phyloP scores from a whole-genome alignment of 2,888 invertebrate species.

The Germaria angustata region DNA sequence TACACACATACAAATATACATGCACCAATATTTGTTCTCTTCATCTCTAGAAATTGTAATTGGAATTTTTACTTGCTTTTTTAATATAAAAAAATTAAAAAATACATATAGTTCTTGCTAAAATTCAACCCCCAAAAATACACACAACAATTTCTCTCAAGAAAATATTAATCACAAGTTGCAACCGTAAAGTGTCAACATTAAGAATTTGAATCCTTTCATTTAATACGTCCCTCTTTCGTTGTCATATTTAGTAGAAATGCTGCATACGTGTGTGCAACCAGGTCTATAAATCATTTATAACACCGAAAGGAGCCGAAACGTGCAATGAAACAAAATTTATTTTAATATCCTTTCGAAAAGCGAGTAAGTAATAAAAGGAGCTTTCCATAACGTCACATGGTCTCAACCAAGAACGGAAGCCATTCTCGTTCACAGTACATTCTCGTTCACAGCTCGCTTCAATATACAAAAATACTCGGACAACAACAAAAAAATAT shows the following conservation, averaged over 20 bases:
- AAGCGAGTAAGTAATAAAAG: neutral
- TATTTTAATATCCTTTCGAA: constrained; percentile 26
- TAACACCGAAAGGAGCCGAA: constrained; percentile 19
- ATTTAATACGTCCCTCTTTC: neutral
- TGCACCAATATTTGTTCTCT: neutral
- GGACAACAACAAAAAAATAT: constrained; percentile 50
- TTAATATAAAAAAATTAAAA: neutral
- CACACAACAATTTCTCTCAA: neutral
- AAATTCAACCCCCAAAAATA: constrained; percentile 16
- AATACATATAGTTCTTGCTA: neutral
- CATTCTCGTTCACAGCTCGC: neutral
- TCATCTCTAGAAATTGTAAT: constrained; percentile 1
- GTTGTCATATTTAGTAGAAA: neutral
- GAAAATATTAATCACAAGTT: neutral
- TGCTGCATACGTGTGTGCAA: constrained; percentile 21
- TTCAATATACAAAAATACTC: neutral
- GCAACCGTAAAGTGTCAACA: constrained; percentile 1
- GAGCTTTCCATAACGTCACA: constrained; percentile 51
- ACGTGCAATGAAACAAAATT: constrained; percentile 6
- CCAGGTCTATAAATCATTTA: constrained; percentile 41
- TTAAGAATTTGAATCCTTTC: neutral
- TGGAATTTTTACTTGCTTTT: neutral
- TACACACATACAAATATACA: neutral
- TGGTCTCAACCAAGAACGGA: constrained; percentile 36
- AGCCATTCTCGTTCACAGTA: neutral